Base-by-base conservation (phyloP, 2,797 vertebrate genomes). In the Bovichtus variegatus region DNA sequence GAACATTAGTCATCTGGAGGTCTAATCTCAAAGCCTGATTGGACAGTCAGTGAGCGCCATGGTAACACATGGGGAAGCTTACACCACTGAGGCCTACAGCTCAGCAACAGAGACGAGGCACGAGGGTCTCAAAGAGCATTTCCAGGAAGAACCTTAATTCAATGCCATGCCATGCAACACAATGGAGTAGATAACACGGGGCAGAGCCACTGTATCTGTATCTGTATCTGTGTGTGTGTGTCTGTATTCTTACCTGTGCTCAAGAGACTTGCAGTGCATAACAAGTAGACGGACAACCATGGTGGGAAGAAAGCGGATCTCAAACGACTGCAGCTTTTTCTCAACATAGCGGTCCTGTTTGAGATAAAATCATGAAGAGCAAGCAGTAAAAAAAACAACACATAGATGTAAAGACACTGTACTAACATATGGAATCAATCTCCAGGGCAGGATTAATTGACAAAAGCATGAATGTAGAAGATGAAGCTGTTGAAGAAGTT, bases 201-300 rank as follows among this genome's bases (percentile, higher is more conserved):
- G 9, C 16, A 12, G n/a, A 13, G 40, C 50, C 23, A 6, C 16
- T 21, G 18, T n/a, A 15, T 23, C 34, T 46, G 13, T 29, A 1
- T 18, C 16, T n/a, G 23, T 13, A 16, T 4, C 11, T 21, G 23
- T 43, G 47, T 46, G 38, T 15, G 13, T 2, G 41, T 53, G 36
- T 65, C 15, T 40, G 41, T 36, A 6, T 64, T 70, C 70, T 83
- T 83, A 93, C 90, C 92, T 82, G 75, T 29, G 61, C 68, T 87
- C 54, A 87, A 7, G 29, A 91, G 69, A 62, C 44, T 18, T 3
- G 78, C 71, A 2, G 68, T 50, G 55, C 34, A 87, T 15, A 89
- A 53, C 44, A 89, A 38, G 31, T 85, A 38, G 23, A 78, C 15
- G 50, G 68, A 34, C 44, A 76, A 31, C 49, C 77, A 58, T 15